phyloP scores from a whole-genome alignment of 2,797 vertebrate species.

The Lagorchestes hirsutus region DNA sequence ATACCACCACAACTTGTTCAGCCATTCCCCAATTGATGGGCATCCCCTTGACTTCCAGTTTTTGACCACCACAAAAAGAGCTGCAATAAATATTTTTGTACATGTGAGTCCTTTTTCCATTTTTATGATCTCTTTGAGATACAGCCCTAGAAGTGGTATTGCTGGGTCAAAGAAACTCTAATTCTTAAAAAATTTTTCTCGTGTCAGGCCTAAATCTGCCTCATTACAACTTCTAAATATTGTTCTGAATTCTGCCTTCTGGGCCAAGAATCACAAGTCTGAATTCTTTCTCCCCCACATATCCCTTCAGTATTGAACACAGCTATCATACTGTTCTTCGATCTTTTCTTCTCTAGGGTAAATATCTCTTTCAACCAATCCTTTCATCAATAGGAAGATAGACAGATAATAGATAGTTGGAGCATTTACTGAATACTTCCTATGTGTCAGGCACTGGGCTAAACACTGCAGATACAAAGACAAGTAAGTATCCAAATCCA shows the following conservation, averaged over 20 bases:
- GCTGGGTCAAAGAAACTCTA: too few species aligned
- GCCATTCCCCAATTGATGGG: too few species aligned
- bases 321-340: neutral
- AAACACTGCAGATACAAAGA: neutral
- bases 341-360: neutral
- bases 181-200: neutral
- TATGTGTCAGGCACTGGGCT: neutral
- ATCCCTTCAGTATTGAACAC: neutral
- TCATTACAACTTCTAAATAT: neutral
- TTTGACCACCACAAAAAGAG: too few species aligned
- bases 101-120: too few species aligned
- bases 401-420: neutral
- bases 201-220: neutral
- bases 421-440: neutral
- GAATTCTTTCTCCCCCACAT: neutral
- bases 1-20: too few species aligned
- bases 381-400: neutral
- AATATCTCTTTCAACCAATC: neutral
- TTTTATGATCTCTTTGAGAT: too few species aligned
- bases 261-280: neutral
- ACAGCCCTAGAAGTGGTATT: too few species aligned
- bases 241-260: neutral
- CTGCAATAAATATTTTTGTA: too few species aligned
- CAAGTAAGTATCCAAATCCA: neutral
- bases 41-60: too few species aligned